Evolutionary conservation across 2,113 vertebrate species (phyloP), one percentile per base, ranked within the genome.

Genomic region (Orthonyx spaldingii): DNA sequence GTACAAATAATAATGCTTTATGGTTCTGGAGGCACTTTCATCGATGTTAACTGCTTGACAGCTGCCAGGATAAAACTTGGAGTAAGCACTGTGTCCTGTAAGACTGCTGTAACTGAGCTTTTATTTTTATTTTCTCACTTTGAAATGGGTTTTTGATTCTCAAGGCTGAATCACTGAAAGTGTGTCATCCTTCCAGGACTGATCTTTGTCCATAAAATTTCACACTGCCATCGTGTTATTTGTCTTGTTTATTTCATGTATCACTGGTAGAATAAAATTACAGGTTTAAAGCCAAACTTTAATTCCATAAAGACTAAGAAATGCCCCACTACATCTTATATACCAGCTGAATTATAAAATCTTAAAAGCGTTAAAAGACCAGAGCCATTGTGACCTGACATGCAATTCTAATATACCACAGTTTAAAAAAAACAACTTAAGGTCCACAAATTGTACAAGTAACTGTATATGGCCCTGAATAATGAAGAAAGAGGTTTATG

Each of bases 401-500:
- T 71, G 10, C 39, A 61, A 64, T 90, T 89, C 63, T 85, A 82
- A 80, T 35, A 85, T 16, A 80, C 39, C n/a, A 66, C 27, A 57
- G 50, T 60, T 65, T 16, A 75, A 80, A 70, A 77, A 68, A 59
- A 68, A 4, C 6, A 63, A 17, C 20, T 63, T 83, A 47, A 87
- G 37, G 19, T 71, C 56, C 7, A 17, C 33, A 83, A 83, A 50
- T 79, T 83, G 0, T n/a, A n/a, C 76, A 83, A 90, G 85, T 90
- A 21, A 57, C 11, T 76, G 28, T 82, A 69, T 65, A 84, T 88
- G 56, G 33, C 26, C 37, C 50, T 95, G 86, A 96, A 87, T 92
- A 95, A 95, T 95, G 89, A 83, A 85, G 68, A 49, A 91, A 74
- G 56, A 94, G 33, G 65, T 93, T 95, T 96, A 95, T 93, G 59